Evolutionary conservation across 2,797 vertebrate species (phyloP), one percentile per base, ranked within the genome.

Genomic region (Gambelia wislizenii): DNA sequence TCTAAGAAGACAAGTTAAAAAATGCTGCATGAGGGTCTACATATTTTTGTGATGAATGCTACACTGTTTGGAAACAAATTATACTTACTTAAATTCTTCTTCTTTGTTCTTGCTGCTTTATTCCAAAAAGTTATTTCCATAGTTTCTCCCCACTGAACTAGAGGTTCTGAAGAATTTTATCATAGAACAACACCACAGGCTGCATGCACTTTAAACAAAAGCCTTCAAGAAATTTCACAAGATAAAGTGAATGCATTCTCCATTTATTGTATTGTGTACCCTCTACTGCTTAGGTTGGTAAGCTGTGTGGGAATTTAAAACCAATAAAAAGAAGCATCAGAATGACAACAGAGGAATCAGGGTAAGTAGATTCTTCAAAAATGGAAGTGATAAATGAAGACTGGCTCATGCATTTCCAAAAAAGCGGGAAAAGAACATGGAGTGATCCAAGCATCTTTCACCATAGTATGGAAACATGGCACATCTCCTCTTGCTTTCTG

Each of bases 211-310:
- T n/a, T 88, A 83, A 39, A 70, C 13, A 69, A 72, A n/a, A 87
- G 18, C 33, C 14, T 91, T 59, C 64, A 70, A 90, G 36, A 84
- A 89, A 88, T 90, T 6, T 90, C 52, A 83, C 47, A 78, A 12
- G 78, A 75, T 14, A 86, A 72, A 92, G 79, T 4, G 22, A 30
- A 47, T 88, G 0, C 77, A 85, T 52, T 90, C 91, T 70, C 22
- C 49, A 91, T 87, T n/a, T 75, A 30, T 75, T 39, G 56, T 86
- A 70, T 25, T 87, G 2, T 54, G 52, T 52, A 16, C 83, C 54
- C 25, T 91, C 78, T 90, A 54, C 39, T 78, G 69, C 84, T 36
- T 78, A 78, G 18, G 3, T 20, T 67, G 59, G 42, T 67, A 76
- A 64, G 82, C 47, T 80, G 36, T 86, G 13, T 56, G 16, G 3